Conservation (phyloP, 2,888 invertebrate genomes). For the Erebia palarica region DNA sequence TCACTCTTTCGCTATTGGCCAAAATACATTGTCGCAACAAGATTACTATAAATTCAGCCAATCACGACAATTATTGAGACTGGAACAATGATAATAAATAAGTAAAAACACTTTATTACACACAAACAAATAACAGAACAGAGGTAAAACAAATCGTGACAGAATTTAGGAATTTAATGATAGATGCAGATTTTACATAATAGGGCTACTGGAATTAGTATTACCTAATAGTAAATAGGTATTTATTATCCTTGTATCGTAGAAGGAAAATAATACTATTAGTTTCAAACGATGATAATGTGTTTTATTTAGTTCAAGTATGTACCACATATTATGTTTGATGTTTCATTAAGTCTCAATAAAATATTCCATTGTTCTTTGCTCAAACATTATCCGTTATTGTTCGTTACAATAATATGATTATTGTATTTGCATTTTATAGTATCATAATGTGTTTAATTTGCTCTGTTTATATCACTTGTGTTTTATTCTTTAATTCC, state of each 20-base stretch:
- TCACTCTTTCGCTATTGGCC: too few relatives aligned
- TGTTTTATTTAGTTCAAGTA: background rate
- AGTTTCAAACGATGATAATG: background rate
- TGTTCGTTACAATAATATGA: constrained; percentile 29
- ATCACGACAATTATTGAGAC: too few relatives aligned
- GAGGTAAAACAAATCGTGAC: too few relatives aligned
- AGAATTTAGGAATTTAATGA: too few relatives aligned
- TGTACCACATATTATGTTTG: constrained; percentile 29
- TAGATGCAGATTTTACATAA: too few relatives aligned
- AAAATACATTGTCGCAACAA: too few relatives aligned
- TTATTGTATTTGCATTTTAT: constrained; percentile 9
- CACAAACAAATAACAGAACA: too few relatives aligned
- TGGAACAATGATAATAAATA: too few relatives aligned
- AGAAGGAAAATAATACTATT: background rate
- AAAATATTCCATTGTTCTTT: constrained; percentile 48
- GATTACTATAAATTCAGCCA: too few relatives aligned
- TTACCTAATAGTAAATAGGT: background rate
- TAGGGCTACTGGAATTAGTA: too few relatives aligned
- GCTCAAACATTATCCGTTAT: constrained; percentile 43
- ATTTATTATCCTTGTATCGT: background rate
- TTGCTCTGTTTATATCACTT: constrained; percentile 5
- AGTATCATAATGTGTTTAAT: background rate
- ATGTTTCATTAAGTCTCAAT: constrained; percentile 29
- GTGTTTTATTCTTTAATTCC: background rate
- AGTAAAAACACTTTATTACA: too few relatives aligned